A percentile compares a stretch with the other conserved stretches of the same genome.
These are phyloP conservation scores for Phthorimaea operculella DNA, from an alignment of 1,140 invertebrate genomes.

Conservation along the genomic window DNA sequence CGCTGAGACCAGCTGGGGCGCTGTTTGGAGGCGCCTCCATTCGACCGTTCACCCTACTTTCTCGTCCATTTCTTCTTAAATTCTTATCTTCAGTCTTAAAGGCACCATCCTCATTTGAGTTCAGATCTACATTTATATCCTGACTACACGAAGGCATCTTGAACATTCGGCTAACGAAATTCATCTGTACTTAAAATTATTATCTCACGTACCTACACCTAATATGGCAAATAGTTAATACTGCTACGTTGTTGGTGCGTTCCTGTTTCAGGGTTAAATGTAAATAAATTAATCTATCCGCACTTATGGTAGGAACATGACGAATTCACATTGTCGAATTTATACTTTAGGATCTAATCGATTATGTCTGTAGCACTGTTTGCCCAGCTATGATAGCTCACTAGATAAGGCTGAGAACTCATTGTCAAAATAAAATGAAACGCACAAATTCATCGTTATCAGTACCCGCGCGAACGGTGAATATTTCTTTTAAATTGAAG, in stretches of 20 bases:
- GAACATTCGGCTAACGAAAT: slow-evolving; percentile 24
- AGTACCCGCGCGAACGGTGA: slow-evolving; percentile 37
- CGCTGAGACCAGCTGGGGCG: slow-evolving; percentile 37
- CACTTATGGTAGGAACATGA: slow-evolving; percentile 19
- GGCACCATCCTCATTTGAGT: slow-evolving; percentile 39
- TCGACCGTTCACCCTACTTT: slow-evolving; percentile 29
- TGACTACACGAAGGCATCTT: slow-evolving; percentile 55
- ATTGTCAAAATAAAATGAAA: slow-evolving; percentile 23
- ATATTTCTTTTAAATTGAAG: slow-evolving; percentile 38
- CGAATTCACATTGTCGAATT: slow-evolving; percentile 19
- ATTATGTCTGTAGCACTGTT: slow-evolving; percentile 20
- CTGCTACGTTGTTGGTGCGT: not conserved
- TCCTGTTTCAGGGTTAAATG: slow-evolving; percentile 6
- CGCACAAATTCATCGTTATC: slow-evolving; percentile 39
- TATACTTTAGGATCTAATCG: slow-evolving; percentile 23
- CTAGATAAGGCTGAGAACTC: slow-evolving; percentile 24
- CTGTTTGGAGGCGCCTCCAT: slow-evolving; percentile 26
- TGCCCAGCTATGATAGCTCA: slow-evolving; percentile 25
- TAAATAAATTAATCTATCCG: slow-evolving; percentile 18
- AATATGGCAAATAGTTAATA: slow-evolving; percentile 3
- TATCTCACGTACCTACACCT: not conserved
- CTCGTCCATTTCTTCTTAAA: slow-evolving; percentile 33
- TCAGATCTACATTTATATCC: slow-evolving; percentile 52
- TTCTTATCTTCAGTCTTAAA: slow-evolving; percentile 34
- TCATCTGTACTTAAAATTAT: slow-evolving; percentile 14